Base-by-base conservation (phyloP, 2,888 invertebrate genomes). In the Hyposoter didymator region DNA sequence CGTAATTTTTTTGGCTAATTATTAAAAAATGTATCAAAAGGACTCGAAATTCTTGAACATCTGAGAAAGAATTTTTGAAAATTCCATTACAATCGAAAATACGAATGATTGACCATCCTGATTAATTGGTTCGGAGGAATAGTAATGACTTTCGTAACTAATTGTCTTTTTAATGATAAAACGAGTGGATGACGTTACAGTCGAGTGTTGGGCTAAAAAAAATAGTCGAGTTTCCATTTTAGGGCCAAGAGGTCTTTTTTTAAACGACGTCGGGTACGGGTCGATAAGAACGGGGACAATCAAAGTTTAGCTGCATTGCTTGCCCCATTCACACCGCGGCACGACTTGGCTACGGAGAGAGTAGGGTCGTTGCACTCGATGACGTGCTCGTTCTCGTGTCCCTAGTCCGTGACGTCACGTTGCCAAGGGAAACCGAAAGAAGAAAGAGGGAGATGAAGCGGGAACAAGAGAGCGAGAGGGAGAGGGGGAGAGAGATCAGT, bases 351-450 rank as follows among this genome's bases (percentile, higher is more conserved):
- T 62, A 69, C 73, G 73, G 73, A 35, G 35, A 80, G 62, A 35
- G 70, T 74, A 81, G 80, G 91, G 90, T 91, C 91, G 88, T 90
- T 90, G 91, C 87, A 89, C 92, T 82, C 88, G 88, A 89, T 93
- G 93, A 92, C 93, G 93, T 88, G 35, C 72, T 72, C 59, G 78
- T 72, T 47, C 78, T 75, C 75, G 72, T 76, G 32, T 70, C 66
- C 79, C 74, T 72, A 79, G 84, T 78, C 86, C 75, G 70, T 90
- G 89, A 90, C 93, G 92, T 93, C 92, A 93, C 90, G 92, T 92
- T 86, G 88, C 89, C 92, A 91, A 90, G 89, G 90, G 74, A 88
- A 92, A 90, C 82, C 49, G 47, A 28, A n/a, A 28, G 14, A n/a
- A 19, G 49, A 39, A 49, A 47, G 64, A 52, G 66, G 8, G 39